Conservation (phyloP, 2,888 invertebrate species). For the Oeneis ivallda region DNA sequence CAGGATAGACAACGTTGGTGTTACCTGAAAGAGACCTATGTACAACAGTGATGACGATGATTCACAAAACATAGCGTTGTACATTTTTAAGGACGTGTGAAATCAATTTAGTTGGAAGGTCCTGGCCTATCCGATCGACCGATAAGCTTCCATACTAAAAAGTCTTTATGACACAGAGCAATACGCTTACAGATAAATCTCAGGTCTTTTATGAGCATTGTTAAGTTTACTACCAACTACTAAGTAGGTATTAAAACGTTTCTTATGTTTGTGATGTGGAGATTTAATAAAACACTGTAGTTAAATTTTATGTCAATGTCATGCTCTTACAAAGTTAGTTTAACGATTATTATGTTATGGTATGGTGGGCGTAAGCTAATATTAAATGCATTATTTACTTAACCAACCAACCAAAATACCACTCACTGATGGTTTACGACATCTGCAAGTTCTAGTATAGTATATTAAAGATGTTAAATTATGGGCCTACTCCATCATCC, state of each 20-base stretch:
- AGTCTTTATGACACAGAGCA: conserved; percentile 25
- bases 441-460: too few relatives aligned
- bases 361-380: background rate
- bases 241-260: conserved; percentile 26
- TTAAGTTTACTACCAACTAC: conserved; percentile 20
- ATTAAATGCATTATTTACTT: background rate
- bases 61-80: background rate
- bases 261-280: conserved; percentile 12
- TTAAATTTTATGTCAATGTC: conserved; percentile 21
- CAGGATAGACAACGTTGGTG: too few relatives aligned
- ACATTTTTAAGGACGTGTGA: background rate
- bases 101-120: background rate
- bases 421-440: too few relatives aligned
- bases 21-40: too few relatives aligned
- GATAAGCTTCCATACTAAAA: conserved; percentile 15
- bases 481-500: too few relatives aligned
- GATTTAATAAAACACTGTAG: conserved; percentile 18
- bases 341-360: conserved; percentile 10
- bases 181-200: conserved; percentile 23
- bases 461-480: too few relatives aligned
- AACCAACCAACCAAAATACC: background rate
- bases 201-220: conserved; percentile 9
- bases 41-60: too few relatives aligned
- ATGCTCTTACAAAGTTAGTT: conserved; percentile 14
- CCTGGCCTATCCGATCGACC: conserved; percentile 15